A percentile compares a stretch with the other conserved stretches of the same genome.
Evolutionary conservation across 1,140 invertebrate genomes (phyloP).

Genomic region (Frieseomelitta varia): DNA sequence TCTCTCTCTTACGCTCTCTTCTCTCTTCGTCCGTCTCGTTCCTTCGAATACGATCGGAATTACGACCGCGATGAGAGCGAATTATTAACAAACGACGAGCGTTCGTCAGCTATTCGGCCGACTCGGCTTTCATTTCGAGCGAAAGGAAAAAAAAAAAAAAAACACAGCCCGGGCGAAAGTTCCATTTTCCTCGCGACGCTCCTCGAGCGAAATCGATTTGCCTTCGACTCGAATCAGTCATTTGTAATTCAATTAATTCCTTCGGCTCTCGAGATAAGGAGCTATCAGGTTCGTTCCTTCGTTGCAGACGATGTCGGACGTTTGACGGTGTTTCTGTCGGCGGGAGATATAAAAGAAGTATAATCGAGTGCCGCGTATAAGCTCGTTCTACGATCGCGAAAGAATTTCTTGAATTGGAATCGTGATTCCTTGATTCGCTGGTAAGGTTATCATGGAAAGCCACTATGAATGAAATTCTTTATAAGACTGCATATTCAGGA

Average conservation of each 20-base stretch:
- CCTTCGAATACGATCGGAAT: conserved; percentile 50
- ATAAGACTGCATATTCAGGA: too few relatives aligned
- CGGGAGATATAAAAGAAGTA: too few relatives aligned
- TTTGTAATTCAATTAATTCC: conserved; percentile 16
- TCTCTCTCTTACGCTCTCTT: neutral
- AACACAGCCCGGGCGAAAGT: conserved; percentile 1
- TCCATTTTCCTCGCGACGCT: neutral
- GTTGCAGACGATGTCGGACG: neutral
- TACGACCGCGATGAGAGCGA: conserved; percentile 37
- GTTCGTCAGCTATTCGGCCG: neutral
- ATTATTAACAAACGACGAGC: conserved; percentile 37
- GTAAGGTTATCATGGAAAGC: too few relatives aligned
- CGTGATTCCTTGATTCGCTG: too few relatives aligned
- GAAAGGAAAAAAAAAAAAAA: conserved; percentile 16
- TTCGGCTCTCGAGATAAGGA: neutral
- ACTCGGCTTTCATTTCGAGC: neutral
- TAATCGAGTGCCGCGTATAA: too few relatives aligned
- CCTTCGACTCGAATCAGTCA: neutral
- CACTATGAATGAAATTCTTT: too few relatives aligned
- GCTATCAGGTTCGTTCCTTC: neutral
- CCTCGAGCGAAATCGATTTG: neutral
- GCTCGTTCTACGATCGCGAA: too few relatives aligned
- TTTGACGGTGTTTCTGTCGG: too few relatives aligned
- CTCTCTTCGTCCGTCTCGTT: neutral
- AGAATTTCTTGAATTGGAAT: too few relatives aligned